Evolutionary conservation across 1,140 invertebrate species (phyloP).

Genomic region (Bombus superbus): DNA sequence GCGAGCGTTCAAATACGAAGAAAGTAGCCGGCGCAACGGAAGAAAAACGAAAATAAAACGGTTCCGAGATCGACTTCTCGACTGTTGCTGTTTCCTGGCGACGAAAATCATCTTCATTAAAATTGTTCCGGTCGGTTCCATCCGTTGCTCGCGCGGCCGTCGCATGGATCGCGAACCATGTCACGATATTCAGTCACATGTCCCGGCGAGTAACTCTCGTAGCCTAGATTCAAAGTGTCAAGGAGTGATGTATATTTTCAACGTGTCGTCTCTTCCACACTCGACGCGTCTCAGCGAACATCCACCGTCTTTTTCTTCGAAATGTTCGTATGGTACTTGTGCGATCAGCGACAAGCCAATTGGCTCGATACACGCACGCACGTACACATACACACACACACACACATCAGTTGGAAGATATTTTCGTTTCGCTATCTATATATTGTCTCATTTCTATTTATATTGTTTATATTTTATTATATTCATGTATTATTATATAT

Average conservation of each 20-base stretch:
- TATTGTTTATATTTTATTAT: no score
- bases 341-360: not conserved
- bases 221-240: constrained; percentile 67
- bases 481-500: no score
- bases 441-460: not conserved
- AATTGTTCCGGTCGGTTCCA: constrained; percentile 75
- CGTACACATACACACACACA: no score
- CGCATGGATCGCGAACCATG: constrained; percentile 76
- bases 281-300: not conserved
- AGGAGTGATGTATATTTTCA: constrained; percentile 28
- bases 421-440: not conserved
- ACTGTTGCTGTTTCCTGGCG: constrained; percentile 53
- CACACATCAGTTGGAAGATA: not conserved
- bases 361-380: not conserved
- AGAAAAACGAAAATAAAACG: constrained; percentile 10
- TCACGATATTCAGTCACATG: constrained; percentile 59
- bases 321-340: not conserved
- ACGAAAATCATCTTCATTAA: constrained; percentile 73
- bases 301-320: not conserved
- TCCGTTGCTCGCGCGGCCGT: constrained; percentile 75
- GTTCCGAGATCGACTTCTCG: constrained; percentile 32
- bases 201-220: constrained; percentile 59
- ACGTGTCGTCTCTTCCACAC: constrained; percentile 8
- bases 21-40: not conserved
- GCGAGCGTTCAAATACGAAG: not conserved